These are phyloP conservation scores for Elegia similella DNA, from an alignment of 2,888 invertebrate species.

Conservation along the genomic window DNA sequence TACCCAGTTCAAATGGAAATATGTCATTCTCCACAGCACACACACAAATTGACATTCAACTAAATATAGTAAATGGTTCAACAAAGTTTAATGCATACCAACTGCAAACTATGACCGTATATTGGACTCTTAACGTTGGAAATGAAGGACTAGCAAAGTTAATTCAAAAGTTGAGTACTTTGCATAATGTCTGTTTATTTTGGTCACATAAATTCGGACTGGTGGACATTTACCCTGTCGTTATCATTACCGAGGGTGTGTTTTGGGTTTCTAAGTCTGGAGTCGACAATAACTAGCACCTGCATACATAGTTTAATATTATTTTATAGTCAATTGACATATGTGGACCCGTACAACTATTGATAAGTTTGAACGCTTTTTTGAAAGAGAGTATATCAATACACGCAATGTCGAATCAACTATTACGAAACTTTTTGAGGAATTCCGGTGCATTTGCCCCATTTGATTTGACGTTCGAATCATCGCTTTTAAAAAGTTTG, in stretches of 20 bases:
- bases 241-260: conserved; percentile 10
- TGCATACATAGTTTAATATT: background rate
- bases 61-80: no score
- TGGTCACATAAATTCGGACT: conserved; percentile 4
- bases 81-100: no score
- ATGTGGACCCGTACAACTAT: background rate
- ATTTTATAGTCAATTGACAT: background rate
- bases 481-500: no score
- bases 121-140: background rate
- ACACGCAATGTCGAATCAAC: no score
- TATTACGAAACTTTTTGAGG: no score
- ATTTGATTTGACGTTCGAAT: no score
- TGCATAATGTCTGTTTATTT: conserved; percentile 10
- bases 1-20: no score
- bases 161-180: conserved; percentile 4
- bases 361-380: background rate
- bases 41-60: no score
- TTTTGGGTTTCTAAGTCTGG: conserved; percentile 1
- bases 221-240: conserved; percentile 1
- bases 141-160: background rate
- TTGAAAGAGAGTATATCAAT: no score
- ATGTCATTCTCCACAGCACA: no score
- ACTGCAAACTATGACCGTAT: no score
- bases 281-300: background rate
- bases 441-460: no score